A percentile compares a stretch with the other conserved stretches of the same genome.
Evolutionary conservation across 2,888 invertebrate genomes (phyloP).

Genomic region (Ichneumoninae sp.): DNA sequence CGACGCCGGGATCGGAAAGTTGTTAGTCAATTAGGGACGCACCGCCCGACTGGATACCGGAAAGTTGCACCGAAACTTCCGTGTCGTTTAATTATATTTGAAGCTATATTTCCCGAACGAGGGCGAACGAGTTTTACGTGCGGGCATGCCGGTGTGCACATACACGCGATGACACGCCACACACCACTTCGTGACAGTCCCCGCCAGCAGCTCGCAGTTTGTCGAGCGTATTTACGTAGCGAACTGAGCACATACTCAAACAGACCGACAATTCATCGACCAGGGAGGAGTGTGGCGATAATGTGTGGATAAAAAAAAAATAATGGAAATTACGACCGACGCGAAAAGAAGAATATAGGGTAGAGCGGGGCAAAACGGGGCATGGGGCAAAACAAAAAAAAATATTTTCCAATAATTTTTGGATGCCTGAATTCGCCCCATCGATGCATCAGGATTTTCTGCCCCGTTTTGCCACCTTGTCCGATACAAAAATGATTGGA

Average conservation of each 20-base stretch:
- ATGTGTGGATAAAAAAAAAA: background rate
- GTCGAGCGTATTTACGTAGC: background rate
- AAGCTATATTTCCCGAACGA: background rate
- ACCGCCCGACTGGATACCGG: background rate
- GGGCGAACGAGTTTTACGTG: background rate
- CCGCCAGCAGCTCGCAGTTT: background rate
- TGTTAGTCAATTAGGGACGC: background rate
- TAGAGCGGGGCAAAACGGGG: too few species aligned
- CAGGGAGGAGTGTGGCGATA: background rate
- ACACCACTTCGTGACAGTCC: background rate
- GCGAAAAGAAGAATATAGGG: background rate
- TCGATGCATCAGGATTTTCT: too few species aligned
- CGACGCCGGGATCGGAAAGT: background rate
- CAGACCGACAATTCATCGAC: background rate
- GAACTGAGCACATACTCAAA: slow-evolving; percentile 3
- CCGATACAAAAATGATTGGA: too few species aligned
- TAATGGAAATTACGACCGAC: background rate
- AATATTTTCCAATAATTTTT: too few species aligned
- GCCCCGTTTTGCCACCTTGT: too few species aligned
- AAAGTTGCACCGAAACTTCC: background rate
- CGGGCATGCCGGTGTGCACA: background rate
- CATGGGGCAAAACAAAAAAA: too few species aligned
- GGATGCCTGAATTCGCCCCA: too few species aligned
- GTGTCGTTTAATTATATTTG: slow-evolving; percentile 3
- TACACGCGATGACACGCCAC: background rate